Evolutionary conservation across 2,888 invertebrate genomes (phyloP), one percentile per base, ranked within the genome.

Genomic region (Sarcophaga caerulescens): DNA sequence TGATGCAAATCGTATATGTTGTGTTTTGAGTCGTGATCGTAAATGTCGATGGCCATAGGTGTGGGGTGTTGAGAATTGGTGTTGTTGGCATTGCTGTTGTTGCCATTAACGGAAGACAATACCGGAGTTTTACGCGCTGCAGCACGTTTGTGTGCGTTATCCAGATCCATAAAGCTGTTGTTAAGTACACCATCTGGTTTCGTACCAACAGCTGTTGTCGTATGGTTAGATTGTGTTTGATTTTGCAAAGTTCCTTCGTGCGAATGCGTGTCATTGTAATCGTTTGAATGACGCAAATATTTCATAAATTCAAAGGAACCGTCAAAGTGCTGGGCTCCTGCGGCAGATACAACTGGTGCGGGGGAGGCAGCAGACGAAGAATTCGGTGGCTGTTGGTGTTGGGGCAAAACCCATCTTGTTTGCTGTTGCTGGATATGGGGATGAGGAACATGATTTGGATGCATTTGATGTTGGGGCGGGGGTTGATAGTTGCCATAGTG

Each of bases 251-350:
- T 71, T 76, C 62, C 70, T 82, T 87, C 85, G 69, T 85, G 85
- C 6, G 84, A 75, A 78, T 88, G 52, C 14, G 52, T 88, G 60
- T 89, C 89, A 66, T 86, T 90, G 81, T 91, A 93, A 78, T 93
- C 93, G 62, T 91, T 90, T 19, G 93, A 91, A 87, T 93, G 92
- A 17, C 93, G 91, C 84, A 93, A 90, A 91, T 93, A 93, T 90
- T 93, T 93, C 76, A 92, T 90, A 87, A 93, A 93, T 89, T 93
- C 93, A 88, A 93, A 93, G 85, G 93, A 92, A 87, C 93, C 92
- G 89, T 93, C 92, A 76, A 93, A 93, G 76, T 92, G 92, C 75
- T 91, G 92, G 14, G 76, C 70, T 63, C 87, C 87, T 76, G 88
- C 76, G 17, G 81, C 25, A 8, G 81, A 0, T 66, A 25, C 60